Evolutionary conservation across 2,113 vertebrate genomes (phyloP).

Genomic region (Pristiophorus japonicus): DNA sequence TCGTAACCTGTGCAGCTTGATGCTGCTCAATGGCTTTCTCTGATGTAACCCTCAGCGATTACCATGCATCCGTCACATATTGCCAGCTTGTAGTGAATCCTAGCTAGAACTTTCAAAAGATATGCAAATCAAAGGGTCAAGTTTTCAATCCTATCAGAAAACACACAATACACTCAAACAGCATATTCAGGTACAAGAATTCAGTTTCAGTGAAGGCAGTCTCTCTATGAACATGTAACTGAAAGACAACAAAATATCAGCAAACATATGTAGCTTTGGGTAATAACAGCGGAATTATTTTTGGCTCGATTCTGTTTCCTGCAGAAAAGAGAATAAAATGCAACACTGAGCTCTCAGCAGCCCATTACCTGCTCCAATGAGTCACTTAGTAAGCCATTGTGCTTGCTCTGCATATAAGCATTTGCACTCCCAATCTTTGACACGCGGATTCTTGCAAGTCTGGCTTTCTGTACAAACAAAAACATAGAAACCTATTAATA

Average conservation of each 20-base stretch:
- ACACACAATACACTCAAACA: neutral
- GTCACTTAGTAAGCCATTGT: constrained; percentile 83
- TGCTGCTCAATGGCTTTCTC: neutral
- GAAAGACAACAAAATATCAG: neutral
- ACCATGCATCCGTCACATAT: neutral
- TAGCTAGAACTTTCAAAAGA: neutral
- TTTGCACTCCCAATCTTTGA: constrained; percentile 87
- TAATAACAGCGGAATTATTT: neutral
- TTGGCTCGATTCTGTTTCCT: neutral
- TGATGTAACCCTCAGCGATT: neutral
- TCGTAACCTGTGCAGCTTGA: neutral
- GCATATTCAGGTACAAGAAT: neutral
- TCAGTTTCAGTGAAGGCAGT: too few relatives aligned
- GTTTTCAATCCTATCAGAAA: too few relatives aligned
- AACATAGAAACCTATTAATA: constrained; percentile 39
- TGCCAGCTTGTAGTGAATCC: neutral
- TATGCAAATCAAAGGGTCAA: neutral
- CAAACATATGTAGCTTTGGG: neutral
- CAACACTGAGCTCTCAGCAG: constrained; percentile 49
- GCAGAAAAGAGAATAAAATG: neutral
- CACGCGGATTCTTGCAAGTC: constrained; percentile 88
- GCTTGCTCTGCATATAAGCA: constrained; percentile 96
- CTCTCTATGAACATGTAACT: neutral
- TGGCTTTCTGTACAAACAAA: constrained; percentile 81
- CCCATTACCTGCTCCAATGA: constrained; percentile 80